phyloP scores from a whole-genome alignment of 2,797 vertebrate species.

The Myotis vivesi region DNA sequence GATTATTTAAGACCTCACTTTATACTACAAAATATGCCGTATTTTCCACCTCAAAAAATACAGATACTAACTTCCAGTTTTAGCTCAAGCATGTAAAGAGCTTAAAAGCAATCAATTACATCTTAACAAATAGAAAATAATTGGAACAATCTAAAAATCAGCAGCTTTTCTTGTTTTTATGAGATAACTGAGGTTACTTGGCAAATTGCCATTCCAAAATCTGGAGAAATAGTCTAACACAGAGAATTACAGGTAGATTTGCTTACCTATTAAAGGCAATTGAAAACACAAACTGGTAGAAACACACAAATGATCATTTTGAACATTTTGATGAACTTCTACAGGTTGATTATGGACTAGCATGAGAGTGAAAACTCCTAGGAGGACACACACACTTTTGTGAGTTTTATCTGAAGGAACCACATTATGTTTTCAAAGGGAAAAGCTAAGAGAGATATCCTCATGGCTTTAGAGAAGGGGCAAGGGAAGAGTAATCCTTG shows the following conservation, averaged over 20 bases:
- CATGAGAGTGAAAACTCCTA: background rate
- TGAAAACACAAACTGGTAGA: background rate
- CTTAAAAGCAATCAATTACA: background rate
- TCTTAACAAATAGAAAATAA: background rate
- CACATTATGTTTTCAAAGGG: background rate
- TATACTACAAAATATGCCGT: background rate
- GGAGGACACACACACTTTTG: background rate
- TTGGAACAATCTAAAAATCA: background rate
- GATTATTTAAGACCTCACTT: background rate
- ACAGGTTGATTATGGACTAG: background rate
- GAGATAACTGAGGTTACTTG: background rate
- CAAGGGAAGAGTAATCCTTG: background rate
- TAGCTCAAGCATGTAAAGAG: background rate
- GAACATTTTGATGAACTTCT: background rate
- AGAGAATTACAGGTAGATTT: background rate
- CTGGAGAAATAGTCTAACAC: background rate
- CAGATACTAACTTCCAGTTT: background rate
- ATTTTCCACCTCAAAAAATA: background rate
- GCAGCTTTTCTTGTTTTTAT: background rate
- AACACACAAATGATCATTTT: background rate
- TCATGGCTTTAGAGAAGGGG: no score
- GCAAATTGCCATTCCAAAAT: background rate
- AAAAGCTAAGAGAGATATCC: background rate
- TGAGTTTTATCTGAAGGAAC: background rate
- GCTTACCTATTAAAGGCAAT: background rate